Evolutionary conservation across 2,113 vertebrate genomes (phyloP).

Genomic region (Psettodes erumei): DNA sequence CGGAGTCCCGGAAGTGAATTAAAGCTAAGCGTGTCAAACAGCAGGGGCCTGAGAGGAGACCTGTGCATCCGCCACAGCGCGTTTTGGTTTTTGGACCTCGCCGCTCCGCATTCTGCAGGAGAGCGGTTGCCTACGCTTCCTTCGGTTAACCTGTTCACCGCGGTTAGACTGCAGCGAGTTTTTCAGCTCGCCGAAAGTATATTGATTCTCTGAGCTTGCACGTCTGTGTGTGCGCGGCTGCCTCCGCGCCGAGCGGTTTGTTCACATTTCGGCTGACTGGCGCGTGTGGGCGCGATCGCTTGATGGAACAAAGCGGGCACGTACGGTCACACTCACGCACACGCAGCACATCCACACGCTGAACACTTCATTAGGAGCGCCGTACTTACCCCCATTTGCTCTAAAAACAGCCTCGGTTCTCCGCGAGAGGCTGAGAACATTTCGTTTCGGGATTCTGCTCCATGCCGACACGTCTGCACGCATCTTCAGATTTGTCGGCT

Average conservation of each 20-base stretch:
- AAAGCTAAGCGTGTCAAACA: constrained; percentile 46
- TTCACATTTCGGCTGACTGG: background rate
- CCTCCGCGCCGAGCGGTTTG: constrained; percentile 18
- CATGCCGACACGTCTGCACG: too few relatives aligned
- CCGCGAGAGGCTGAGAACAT: too few relatives aligned
- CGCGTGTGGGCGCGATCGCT: background rate
- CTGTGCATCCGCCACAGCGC: background rate
- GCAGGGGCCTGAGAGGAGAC: background rate
- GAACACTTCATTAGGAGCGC: too few relatives aligned
- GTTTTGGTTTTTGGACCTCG: background rate
- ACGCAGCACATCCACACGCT: background rate
- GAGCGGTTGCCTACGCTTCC: background rate
- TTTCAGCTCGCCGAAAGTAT: constrained; percentile 9
- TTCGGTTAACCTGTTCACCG: too few relatives aligned
- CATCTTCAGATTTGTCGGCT: too few relatives aligned
- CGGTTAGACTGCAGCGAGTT: too few relatives aligned
- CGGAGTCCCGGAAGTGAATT: constrained; percentile 3
- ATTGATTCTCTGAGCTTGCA: constrained; percentile 28
- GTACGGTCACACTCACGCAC: too few relatives aligned
- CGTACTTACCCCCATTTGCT: too few relatives aligned
- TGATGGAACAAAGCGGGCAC: background rate
- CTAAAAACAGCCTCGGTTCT: too few relatives aligned
- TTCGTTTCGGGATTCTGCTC: too few relatives aligned
- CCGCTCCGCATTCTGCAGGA: background rate
- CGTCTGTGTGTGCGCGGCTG: constrained; percentile 9